Evolutionary conservation across 2,113 vertebrate genomes (phyloP), one percentile per base, ranked within the genome.

Genomic region (Scalopus aquaticus): DNA sequence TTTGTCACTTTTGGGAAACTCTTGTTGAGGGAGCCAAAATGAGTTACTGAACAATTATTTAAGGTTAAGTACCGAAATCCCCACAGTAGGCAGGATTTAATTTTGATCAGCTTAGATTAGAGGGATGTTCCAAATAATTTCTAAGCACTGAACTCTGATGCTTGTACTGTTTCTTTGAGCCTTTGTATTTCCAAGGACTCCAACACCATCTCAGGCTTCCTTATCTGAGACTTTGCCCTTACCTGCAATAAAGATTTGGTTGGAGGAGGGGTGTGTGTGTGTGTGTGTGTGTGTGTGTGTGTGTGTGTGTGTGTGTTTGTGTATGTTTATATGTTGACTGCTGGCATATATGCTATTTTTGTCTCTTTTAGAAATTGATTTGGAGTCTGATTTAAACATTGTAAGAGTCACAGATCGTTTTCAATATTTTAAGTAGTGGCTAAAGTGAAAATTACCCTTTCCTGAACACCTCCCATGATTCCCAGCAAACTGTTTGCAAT

Each of bases 1-100:
- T 60, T 67, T 74, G 44, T 91, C 73, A 86, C 56, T 85, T 96
- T 87, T 22, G 88, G 84, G 79, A 88, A 91, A 76, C 19, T 51
- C 24, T 74, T 42, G 42, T n/a, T 65, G 19, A 78, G 39, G 69
- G 49, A 60, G 67, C 74, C 56, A 56, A 88, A 96, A 60, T 76
- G 35, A 73, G 35, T 64, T 78, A 77, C 64, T 95, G 77, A 70
- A 84, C 39, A 94, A 22, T 81, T 77, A 54, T 81, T 91, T 84
- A 83, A 81, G 39, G 16, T 19, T 81, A 81, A 91, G 28, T 67
- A 46, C 46, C 42, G 26, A 84, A 78, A 62, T 81, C 72, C 24
- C 10, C 35, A 76, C 35, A 67, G 13, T 20, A 7, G 64, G 22
- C 24, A 90, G 39, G n/a, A 60, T 58, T 90, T 92, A 56, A 70